Percentiles rank a stretch among this genome's conserved stretches.
Conservation (phyloP, 2,888 invertebrate genomes). For the Mellilla xanthometata region DNA sequence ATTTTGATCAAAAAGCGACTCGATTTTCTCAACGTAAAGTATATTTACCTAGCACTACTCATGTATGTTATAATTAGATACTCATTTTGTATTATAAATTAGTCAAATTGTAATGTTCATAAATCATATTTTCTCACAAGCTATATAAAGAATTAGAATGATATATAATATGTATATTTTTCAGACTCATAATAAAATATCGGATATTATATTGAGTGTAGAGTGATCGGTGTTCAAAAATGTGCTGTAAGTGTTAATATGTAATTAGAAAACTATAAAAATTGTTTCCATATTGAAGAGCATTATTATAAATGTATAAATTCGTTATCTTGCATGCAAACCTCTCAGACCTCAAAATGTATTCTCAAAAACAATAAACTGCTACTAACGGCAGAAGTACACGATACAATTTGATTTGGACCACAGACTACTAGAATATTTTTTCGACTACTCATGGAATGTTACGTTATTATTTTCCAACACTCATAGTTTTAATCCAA, state of each 20-base stretch:
- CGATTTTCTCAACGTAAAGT: conserved; percentile 6
- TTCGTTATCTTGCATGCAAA: conserved; percentile 28
- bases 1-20: conserved; percentile 20
- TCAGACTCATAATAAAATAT: conserved; percentile 59
- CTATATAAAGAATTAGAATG: conserved; percentile 38
- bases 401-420: conserved; percentile 25
- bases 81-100: conserved; percentile 49
- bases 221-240: conserved; percentile 73
- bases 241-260: conserved; percentile 68
- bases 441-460: conserved; percentile 1
- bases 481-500: conserved; percentile 21
- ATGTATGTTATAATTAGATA: conserved; percentile 41
- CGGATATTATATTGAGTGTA: conserved; percentile 65
- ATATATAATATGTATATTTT: conserved; percentile 55
- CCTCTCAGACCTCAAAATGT: conserved; percentile 13
- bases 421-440: conserved; percentile 13
- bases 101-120: conserved; percentile 57
- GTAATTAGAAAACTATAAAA: conserved; percentile 41
- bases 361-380: background rate
- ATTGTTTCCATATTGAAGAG: conserved; percentile 42
- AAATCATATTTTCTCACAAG: conserved; percentile 57
- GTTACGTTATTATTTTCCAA: conserved; percentile 33
- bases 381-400: conserved; percentile 15
- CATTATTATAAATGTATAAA: conserved; percentile 35
- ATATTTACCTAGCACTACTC: conserved; percentile 44